Evolutionary conservation across 1,140 invertebrate genomes (phyloP).

Genomic region (Amphibalanus amphitrite): DNA sequence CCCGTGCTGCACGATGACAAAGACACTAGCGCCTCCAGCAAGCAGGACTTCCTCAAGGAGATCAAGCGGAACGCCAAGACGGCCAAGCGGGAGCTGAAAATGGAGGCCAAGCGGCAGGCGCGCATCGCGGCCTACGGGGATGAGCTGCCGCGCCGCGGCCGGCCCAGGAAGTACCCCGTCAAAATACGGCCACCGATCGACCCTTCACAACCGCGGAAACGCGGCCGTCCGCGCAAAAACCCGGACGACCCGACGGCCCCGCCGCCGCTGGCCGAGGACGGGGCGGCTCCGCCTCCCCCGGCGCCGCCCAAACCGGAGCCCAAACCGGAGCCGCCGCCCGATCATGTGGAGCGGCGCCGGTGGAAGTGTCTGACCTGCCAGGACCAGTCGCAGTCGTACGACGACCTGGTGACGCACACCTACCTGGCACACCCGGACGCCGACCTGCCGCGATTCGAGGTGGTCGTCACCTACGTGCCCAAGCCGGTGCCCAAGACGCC

Average conservation of each 20-base stretch:
- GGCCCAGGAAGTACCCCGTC: not conserved
- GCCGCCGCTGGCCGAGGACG: not conserved
- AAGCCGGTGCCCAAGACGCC: not conserved
- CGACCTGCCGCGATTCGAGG: not conserved
- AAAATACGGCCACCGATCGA: not conserved
- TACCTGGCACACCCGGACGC: not conserved
- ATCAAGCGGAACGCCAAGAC: not conserved
- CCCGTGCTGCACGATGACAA: not conserved
- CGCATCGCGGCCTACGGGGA: not conserved
- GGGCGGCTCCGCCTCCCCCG: not conserved
- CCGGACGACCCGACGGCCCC: not conserved
- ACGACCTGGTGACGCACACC: conserved; percentile 3
- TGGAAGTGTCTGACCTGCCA: not conserved
- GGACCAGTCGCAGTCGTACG: not conserved
- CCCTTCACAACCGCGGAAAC: not conserved
- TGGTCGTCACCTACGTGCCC: not conserved
- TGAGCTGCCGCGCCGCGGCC: not conserved
- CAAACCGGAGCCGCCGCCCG: not conserved
- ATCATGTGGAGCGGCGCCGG: not conserved
- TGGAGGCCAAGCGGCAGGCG: not conserved
- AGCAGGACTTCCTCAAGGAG: not conserved
- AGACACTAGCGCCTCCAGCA: not conserved
- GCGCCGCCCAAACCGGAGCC: not conserved
- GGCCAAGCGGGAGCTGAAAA: not conserved
- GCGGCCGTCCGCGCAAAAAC: not conserved